Conservation (phyloP, 2,113 vertebrate species). For the Thamnophis sirtalis region DNA sequence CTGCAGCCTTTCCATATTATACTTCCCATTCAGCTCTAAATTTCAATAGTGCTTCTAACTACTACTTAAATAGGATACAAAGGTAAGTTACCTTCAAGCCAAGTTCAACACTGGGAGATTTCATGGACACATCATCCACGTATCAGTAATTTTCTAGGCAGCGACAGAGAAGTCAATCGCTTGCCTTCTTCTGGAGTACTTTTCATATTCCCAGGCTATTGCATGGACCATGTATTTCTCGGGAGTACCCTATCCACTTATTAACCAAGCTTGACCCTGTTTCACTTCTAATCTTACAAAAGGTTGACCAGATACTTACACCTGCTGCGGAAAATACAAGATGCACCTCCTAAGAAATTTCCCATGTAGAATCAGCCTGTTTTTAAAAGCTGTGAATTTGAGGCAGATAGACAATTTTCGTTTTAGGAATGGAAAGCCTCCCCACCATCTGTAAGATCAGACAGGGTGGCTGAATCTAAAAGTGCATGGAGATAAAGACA, state of each 20-base stretch:
- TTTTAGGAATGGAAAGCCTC: too few species aligned
- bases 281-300: background rate
- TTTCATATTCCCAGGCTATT: background rate
- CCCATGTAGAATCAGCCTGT: background rate
- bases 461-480: background rate
- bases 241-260: background rate
- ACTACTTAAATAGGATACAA: background rate
- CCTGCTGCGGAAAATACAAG: background rate
- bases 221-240: background rate
- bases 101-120: background rate
- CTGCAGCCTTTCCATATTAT: background rate
- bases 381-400: background rate
- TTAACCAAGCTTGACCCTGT: background rate
- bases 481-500: background rate
- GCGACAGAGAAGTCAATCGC: background rate
- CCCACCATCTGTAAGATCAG: background rate
- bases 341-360: background rate
- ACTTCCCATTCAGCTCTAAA: background rate
- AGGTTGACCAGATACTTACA: background rate
- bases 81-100: background rate
- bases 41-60: background rate
- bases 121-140: background rate
- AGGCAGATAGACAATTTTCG: background rate
- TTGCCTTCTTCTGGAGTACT: background rate
- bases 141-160: background rate